Evolutionary conservation across 1,140 invertebrate genomes (phyloP).

Genomic region (Linepithema humile): DNA sequence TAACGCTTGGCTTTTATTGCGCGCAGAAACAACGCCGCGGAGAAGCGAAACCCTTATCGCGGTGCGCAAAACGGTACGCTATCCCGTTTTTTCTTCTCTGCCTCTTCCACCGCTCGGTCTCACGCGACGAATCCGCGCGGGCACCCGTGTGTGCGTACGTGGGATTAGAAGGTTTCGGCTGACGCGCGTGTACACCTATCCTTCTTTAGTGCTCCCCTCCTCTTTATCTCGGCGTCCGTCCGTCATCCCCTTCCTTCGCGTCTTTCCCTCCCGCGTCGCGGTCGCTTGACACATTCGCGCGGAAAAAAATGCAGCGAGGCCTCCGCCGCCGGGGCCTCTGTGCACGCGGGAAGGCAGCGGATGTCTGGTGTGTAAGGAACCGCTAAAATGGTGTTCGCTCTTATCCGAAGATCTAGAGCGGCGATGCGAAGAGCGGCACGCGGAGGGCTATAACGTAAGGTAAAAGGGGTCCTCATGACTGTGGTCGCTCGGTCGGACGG

Average conservation of each 20-base stretch:
- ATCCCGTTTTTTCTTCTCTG: slow-evolving; percentile 65
- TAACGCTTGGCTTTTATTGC: background rate
- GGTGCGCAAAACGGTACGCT: slow-evolving; percentile 66
- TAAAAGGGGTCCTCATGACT: slow-evolving; percentile 73
- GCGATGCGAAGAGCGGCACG: slow-evolving; percentile 84
- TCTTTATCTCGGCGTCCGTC: background rate
- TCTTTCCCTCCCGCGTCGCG: background rate
- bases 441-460: slow-evolving; percentile 77
- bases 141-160: slow-evolving; percentile 48
- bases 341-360: slow-evolving; percentile 74
- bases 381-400: slow-evolving; percentile 85
- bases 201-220: background rate
- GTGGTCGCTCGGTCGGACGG: slow-evolving; percentile 61
- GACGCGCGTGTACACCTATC: slow-evolving; percentile 36
- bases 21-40: background rate
- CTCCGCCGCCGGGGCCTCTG: slow-evolving; percentile 42
- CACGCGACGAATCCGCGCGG: slow-evolving; percentile 64
- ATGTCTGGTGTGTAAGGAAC: slow-evolving; percentile 85
- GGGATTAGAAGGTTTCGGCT: slow-evolving; percentile 65
- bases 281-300: slow-evolving; percentile 69
- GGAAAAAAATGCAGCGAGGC: slow-evolving; percentile 64
- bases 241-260: background rate
- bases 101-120: too few species aligned
- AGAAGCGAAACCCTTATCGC: slow-evolving; percentile 61
- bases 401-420: slow-evolving; percentile 85